A percentile compares a stretch with the other conserved stretches of the same genome.
phyloP scores from a whole-genome alignment of 1,140 invertebrate species.

The Drosophila punjabiensis region DNA sequence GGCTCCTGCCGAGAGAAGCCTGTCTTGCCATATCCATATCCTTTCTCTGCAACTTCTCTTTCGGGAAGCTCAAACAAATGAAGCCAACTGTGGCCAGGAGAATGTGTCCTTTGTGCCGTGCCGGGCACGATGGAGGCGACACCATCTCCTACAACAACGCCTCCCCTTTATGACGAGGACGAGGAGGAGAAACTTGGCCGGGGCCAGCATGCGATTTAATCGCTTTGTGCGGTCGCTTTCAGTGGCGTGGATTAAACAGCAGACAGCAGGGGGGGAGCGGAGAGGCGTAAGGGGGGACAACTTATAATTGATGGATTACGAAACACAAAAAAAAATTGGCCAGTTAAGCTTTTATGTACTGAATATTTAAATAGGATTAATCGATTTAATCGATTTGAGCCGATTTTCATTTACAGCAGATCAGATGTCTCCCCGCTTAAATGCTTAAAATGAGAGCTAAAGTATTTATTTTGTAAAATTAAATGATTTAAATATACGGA shows the following conservation, averaged over 20 bases:
- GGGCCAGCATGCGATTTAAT: constrained; percentile 37
- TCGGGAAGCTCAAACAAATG: constrained; percentile 38
- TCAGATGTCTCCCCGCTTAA: neutral
- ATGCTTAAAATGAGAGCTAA: neutral
- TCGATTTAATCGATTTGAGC: constrained; percentile 1
- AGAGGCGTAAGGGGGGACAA: neutral
- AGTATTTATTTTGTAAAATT: neutral
- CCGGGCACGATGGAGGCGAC: too few species aligned
- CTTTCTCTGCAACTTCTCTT: constrained; percentile 8
- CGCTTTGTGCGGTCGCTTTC: constrained; percentile 18
- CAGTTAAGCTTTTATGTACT: neutral
- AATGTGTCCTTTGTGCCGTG: constrained; percentile 31
- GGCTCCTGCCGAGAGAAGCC: neutral
- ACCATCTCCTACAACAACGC: neutral
- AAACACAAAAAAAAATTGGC: constrained; percentile 6
- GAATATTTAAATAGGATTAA: constrained; percentile 20
- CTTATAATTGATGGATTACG: constrained; percentile 9
- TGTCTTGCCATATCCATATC: constrained; percentile 10
- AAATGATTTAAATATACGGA: neutral
- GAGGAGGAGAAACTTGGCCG: neutral
- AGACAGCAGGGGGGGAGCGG: too few species aligned
- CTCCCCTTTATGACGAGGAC: neutral
- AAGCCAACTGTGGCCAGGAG: constrained; percentile 37
- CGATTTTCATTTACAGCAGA: neutral
- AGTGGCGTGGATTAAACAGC: constrained; percentile 3